These are phyloP conservation scores for Rhabdornis inornatus DNA, from an alignment of 2,113 vertebrate species.

Conservation along the genomic window DNA sequence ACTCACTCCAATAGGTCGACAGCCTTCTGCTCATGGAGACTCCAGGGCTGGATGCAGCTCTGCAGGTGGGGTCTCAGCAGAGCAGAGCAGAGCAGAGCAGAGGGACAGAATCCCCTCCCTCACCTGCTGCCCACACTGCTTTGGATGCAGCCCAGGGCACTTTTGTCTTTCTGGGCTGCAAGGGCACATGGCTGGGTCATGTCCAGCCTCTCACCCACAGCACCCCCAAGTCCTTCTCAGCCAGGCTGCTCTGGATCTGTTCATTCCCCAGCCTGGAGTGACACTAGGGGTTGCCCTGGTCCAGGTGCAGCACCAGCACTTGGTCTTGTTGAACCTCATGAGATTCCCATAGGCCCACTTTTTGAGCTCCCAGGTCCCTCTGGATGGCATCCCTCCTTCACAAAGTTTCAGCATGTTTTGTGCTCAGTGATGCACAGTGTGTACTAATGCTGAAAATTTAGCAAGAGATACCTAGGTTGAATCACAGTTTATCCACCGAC, in stretches of 20 bases:
- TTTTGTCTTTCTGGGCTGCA: fast-evolving
- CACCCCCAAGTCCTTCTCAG: fast-evolving
- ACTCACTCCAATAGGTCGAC: fast-evolving
- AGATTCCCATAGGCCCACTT: neutral
- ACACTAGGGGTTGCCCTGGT: fast-evolving
- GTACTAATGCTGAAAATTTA: neutral
- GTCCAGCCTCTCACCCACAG: neutral
- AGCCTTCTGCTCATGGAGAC: too few species aligned
- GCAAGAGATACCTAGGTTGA: neutral
- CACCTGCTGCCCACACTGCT: fast-evolving
- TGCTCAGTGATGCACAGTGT: neutral
- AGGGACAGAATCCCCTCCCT: neutral
- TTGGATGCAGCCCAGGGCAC: neutral
- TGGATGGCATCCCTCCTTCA: neutral
- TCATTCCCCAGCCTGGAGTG: neutral
- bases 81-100: neutral
- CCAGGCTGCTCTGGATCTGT: neutral
- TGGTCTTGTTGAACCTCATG: neutral
- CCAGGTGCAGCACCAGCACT: neutral
- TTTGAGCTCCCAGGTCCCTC: neutral
- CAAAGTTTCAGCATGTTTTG: neutral
- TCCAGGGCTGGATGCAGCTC: neutral
- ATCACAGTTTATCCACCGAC: neutral
- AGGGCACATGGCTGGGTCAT: neutral
- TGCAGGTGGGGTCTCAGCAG: neutral